A percentile compares a stretch with the other conserved stretches of the same genome.
phyloP scores from a whole-genome alignment of 2,888 invertebrate genomes.

The Eupithecia abbreviata region DNA sequence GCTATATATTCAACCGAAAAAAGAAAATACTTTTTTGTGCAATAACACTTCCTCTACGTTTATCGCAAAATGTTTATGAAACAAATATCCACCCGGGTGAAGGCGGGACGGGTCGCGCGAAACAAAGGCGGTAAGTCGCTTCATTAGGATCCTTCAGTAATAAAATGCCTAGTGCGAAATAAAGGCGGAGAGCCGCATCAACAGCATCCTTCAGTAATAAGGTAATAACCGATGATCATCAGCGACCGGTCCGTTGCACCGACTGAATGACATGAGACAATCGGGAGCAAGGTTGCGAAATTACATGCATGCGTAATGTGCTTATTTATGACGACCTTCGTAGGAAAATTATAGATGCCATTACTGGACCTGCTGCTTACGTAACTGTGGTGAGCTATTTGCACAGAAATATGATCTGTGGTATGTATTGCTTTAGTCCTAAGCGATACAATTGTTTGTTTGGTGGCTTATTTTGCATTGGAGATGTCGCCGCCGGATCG shows the following conservation, averaged over 20 bases:
- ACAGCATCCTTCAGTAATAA: constrained; percentile 10
- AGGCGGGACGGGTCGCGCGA: too few species aligned
- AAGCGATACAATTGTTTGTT: not conserved
- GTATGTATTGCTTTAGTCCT: constrained; percentile 12
- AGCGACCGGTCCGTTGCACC: constrained; percentile 62
- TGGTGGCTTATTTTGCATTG: not conserved
- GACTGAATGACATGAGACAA: constrained; percentile 67
- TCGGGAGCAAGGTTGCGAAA: constrained; percentile 73
- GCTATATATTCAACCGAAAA: too few species aligned
- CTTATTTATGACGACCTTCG: constrained; percentile 48
- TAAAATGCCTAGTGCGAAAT: too few species aligned
- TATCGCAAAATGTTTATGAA: too few species aligned
- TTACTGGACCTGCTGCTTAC: constrained; percentile 42
- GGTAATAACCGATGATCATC: constrained; percentile 20
- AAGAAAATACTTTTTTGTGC: too few species aligned
- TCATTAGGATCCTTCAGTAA: too few species aligned
- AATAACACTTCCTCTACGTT: too few species aligned
- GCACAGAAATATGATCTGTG: too few species aligned
- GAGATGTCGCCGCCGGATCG: not conserved
- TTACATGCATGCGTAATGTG: constrained; percentile 36
- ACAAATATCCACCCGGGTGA: too few species aligned
- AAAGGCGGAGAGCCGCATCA: not conserved
- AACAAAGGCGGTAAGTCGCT: too few species aligned
- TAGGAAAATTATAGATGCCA: constrained; percentile 49
- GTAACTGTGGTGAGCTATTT: constrained; percentile 25